phyloP scores from a whole-genome alignment of 2,797 vertebrate genomes.

The Epinephelus malabaricus region DNA sequence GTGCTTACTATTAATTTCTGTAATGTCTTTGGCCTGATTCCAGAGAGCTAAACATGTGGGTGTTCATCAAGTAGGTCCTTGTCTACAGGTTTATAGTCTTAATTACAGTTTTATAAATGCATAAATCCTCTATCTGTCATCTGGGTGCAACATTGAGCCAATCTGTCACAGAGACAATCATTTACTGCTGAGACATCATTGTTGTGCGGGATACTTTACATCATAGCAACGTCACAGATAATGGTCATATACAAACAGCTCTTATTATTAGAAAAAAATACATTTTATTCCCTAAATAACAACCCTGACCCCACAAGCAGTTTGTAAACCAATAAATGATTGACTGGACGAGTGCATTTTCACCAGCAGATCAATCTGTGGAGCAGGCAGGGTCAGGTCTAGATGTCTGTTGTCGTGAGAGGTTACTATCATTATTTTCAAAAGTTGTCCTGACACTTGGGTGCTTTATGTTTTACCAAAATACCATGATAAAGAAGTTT shows the following conservation, averaged over 20 bases:
- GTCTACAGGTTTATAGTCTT: conserved; percentile 5
- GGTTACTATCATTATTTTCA: background rate
- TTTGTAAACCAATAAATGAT: conserved; percentile 2
- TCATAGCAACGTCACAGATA: background rate
- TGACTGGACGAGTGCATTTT: background rate
- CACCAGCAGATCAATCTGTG: background rate
- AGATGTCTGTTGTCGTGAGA: background rate
- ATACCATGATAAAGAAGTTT: background rate
- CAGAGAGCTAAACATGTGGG: conserved; percentile 22
- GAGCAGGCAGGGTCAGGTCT: background rate
- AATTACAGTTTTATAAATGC: background rate
- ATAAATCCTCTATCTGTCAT: background rate
- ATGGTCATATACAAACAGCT: background rate
- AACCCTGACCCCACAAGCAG: background rate
- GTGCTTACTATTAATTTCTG: conserved; percentile 26
- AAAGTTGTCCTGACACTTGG: no score
- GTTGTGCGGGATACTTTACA: background rate
- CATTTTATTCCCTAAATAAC: conserved; percentile 1
- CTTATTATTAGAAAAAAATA: no score
- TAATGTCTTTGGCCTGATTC: conserved; percentile 28
- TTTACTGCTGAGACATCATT: conserved; percentile 1
- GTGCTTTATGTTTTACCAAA: background rate
- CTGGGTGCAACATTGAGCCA: conserved; percentile 6
- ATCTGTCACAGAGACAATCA: background rate
- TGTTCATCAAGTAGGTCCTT: conserved; percentile 23